A percentile compares a stretch with the other conserved stretches of the same genome.
These are phyloP conservation scores for Lepeophtheirus salmonis DNA, from an alignment of 1,140 invertebrate species.

Conservation along the genomic window DNA sequence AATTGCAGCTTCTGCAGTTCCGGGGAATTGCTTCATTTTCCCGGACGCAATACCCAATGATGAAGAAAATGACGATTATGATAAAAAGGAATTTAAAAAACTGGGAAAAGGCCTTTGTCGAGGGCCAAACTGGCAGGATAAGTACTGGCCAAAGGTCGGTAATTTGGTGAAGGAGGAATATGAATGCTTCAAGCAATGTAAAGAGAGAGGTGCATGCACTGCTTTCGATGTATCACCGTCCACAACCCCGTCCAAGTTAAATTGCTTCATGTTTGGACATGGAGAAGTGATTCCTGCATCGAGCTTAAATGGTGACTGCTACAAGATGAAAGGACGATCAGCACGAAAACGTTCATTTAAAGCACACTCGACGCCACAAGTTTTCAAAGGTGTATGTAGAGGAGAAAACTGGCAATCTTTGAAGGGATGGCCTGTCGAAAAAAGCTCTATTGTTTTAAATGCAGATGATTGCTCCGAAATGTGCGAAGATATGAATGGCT, in stretches of 20 bases:
- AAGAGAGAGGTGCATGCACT: neutral
- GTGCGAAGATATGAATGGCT: neutral
- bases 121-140: constrained; percentile 2
- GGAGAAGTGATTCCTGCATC: constrained; percentile 10
- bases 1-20: constrained; percentile 2
- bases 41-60: neutral
- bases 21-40: constrained; percentile 7
- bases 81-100: neutral
- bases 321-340: neutral
- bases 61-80: neutral
- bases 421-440: neutral
- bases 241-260: neutral
- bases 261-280: constrained; percentile 15
- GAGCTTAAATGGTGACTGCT: neutral
- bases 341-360: neutral
- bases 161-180: neutral
- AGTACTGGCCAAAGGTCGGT: neutral
- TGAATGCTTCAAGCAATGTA: neutral
- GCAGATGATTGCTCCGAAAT: neutral
- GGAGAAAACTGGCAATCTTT: neutral
- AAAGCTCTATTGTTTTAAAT: neutral
- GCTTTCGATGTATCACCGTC: neutral
- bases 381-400: neutral
- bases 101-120: constrained; percentile 10
- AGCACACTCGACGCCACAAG: neutral